Evolutionary conservation across 2,888 invertebrate species (phyloP), one percentile per base, ranked within the genome.

Genomic region (Drosophila cognata): DNA sequence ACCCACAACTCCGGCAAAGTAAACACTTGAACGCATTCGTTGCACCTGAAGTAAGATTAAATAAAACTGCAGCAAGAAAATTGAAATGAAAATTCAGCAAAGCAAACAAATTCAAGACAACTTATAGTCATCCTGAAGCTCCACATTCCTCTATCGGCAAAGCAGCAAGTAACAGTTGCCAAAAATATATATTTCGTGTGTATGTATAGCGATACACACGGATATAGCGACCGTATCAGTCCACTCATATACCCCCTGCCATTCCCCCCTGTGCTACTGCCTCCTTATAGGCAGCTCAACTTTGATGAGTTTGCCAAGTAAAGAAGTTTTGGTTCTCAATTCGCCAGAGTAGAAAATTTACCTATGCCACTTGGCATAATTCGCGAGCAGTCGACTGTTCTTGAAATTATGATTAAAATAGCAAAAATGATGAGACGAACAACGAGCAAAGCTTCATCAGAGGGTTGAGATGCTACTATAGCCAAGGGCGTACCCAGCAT

Each of bases 31-130:
- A 80, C 64, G 71, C 73, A 83, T 79, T 77, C 80, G 73, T 79
- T 84, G 86, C 86, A 88, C 88, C 86, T 87, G 74, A 88, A 87
- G 86, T 87, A 84, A 88, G 86, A 87, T 87, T 87, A 87, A 87
- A 87, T 87, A 87, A 88, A 87, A 86, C 80, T 80, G 80, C 74
- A 79, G 74, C 70, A 59, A 55, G 76, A 76, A 86, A 87, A 88
- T 88, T 88, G 88, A 88, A 88, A 87, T 88, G 86, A 87, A 84
- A 82, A 84, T 84, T 81, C 84, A 81, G 84, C 82, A 87, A 66
- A 58, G 84, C 78, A 87, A 85, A 87, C 75, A 84, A 87, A 81
- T 87, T 82, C 80, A 69, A 79, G 85, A 82, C 81, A 87, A 78
- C 84, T 81, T 82, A 80, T 80, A 64, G 69, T 66, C 71, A 56